Percentiles rank a stretch among this genome's conserved stretches.
Conservation (phyloP, 2,113 vertebrate species). For the Onychostruthus taczanowskii region DNA sequence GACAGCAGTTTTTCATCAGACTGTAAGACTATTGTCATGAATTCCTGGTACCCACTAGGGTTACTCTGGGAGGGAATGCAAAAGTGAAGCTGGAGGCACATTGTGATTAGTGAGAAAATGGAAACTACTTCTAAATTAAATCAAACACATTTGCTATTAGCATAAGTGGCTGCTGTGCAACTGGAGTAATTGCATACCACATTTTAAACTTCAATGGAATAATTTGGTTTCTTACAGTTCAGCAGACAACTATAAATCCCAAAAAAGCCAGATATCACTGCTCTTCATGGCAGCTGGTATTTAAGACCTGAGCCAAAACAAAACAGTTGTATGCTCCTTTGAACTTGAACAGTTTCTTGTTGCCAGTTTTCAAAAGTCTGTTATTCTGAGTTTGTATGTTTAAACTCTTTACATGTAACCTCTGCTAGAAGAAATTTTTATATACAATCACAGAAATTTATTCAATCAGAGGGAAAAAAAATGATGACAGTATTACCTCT, state of each 20-base stretch:
- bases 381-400: not conserved
- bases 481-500: not conserved
- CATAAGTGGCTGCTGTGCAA: not conserved
- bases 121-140: not conserved
- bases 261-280: not conserved
- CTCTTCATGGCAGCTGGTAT: not conserved
- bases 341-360: not conserved
- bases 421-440: not conserved
- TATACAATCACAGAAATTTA: not conserved
- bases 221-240: not conserved
- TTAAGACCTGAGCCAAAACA: not conserved
- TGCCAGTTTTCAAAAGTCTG: not conserved
- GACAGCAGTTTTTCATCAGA: not conserved
- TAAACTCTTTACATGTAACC: not conserved
- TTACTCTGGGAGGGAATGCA: not conserved
- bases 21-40: not conserved
- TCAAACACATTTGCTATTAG: not conserved
- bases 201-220: not conserved
- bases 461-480: not conserved
- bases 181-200: not conserved
- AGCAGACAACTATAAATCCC: not conserved
- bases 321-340: not conserved
- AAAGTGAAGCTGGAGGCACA: not conserved
- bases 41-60: not conserved
- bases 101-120: not conserved